These are phyloP conservation scores for Sylvietta virens DNA, from an alignment of 2,113 vertebrate genomes.

Conservation along the genomic window DNA sequence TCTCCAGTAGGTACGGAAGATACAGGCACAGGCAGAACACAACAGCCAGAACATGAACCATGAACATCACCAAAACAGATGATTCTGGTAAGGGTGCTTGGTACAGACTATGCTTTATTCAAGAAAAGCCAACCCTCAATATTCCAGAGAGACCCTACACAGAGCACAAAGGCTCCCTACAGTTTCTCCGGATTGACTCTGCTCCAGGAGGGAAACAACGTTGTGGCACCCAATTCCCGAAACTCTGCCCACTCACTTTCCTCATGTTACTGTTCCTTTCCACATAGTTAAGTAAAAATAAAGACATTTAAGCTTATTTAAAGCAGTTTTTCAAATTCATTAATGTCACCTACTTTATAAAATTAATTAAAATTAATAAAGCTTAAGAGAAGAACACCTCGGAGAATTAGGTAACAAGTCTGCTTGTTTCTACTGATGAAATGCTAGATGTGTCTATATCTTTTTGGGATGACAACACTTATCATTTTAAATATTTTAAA, in stretches of 20 bases:
- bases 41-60: too few species aligned
- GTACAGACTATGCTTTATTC: accelerated
- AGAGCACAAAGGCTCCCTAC: neutral
- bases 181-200: neutral
- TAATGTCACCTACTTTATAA: neutral
- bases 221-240: neutral
- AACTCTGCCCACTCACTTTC: neutral
- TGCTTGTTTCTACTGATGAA: neutral
- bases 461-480: neutral
- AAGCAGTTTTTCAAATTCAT: neutral
- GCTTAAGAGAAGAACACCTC: neutral
- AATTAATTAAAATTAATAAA: neutral
- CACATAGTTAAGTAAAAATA: neutral
- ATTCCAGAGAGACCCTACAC: too few species aligned
- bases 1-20: neutral
- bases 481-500: neutral
- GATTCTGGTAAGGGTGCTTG: neutral
- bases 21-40: neutral
- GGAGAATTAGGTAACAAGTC: neutral
- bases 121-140: neutral
- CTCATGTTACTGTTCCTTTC: neutral
- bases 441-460: too few species aligned
- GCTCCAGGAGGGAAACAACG: too few species aligned
- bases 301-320: neutral
- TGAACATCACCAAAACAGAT: neutral